A percentile compares a stretch with the other conserved stretches of the same genome.
Evolutionary conservation across 2,797 vertebrate species (phyloP).

Genomic region (Labroides dimidiatus): DNA sequence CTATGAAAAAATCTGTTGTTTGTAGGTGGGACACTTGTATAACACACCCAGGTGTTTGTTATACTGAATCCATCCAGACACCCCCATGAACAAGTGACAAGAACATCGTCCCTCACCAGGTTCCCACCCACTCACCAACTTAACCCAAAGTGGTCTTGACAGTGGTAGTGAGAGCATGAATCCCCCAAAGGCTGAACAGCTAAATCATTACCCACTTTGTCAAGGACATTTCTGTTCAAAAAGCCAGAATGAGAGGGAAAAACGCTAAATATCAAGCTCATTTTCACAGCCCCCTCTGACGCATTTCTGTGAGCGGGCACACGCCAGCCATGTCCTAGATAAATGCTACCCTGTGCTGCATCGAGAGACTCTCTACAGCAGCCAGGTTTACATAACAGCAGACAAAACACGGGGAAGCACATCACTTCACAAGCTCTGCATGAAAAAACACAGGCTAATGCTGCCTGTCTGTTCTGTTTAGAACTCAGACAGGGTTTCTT

Average conservation of each 20-base stretch:
- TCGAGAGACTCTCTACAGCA: conserved; percentile 55
- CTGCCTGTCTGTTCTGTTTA: conserved; percentile 5
- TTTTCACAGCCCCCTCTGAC: conserved; percentile 56
- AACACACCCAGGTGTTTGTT: conserved; percentile 10
- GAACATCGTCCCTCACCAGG: conserved; percentile 7
- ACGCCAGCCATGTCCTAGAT: conserved; percentile 67
- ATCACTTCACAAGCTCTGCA: conserved; percentile 34
- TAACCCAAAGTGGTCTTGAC: not conserved
- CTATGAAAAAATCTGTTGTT: not conserved
- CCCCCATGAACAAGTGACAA: not conserved
- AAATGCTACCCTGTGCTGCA: conserved; percentile 56
- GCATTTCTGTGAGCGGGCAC: conserved; percentile 61
- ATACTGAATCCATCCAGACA: conserved; percentile 3
- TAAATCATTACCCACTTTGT: conserved; percentile 40
- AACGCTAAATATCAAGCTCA: conserved; percentile 41
- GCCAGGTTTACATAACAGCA: conserved; percentile 63
- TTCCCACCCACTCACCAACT: conserved; percentile 6
- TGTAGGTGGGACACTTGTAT: not conserved
- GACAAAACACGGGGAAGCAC: conserved; percentile 39
- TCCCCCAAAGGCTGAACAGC: conserved; percentile 13
- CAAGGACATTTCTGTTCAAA: conserved; percentile 35
- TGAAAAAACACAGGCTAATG: conserved; percentile 15
- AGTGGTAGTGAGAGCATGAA: conserved; percentile 7
- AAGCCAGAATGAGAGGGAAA: not conserved
- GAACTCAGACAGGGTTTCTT: conserved; percentile 3